A percentile compares a stretch with the other conserved stretches of the same genome.
phyloP scores from a whole-genome alignment of 2,113 vertebrate genomes.

The Phyllostomus hastatus region DNA sequence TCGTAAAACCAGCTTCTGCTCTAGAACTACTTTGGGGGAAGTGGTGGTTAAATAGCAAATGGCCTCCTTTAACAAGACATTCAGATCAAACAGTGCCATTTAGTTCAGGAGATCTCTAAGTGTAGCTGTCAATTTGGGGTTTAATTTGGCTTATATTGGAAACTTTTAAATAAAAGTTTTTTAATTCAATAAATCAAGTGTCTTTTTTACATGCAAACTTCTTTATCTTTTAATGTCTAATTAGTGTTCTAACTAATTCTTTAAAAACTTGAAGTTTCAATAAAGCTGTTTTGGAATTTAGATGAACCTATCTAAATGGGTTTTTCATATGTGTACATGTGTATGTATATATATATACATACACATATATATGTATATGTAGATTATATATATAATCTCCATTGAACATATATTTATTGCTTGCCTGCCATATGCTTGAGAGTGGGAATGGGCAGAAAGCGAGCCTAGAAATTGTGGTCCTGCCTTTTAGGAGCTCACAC shows the following conservation, averaged over 20 bases:
- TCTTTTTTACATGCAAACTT: slow-evolving; percentile 17
- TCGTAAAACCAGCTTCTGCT: slow-evolving; percentile 58
- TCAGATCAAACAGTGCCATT: slow-evolving; percentile 62
- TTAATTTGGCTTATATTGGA: slow-evolving; percentile 68
- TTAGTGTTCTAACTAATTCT: not conserved
- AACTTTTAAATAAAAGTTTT: slow-evolving; percentile 73
- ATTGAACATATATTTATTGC: not conserved
- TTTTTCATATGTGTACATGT: not conserved
- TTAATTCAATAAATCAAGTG: slow-evolving; percentile 62
- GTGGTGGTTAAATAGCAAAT: slow-evolving; percentile 25
- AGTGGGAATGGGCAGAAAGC: not conserved
- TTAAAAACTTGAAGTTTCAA: not conserved
- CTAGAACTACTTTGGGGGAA: slow-evolving; percentile 40
- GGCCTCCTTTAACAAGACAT: slow-evolving; percentile 40
- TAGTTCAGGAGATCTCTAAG: slow-evolving; percentile 57
- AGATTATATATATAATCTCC: not conserved
- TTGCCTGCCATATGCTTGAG: not conserved
- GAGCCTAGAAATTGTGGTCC: not conserved
- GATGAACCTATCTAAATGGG: not conserved
- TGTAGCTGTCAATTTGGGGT: slow-evolving; percentile 57
- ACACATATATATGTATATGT: too few species aligned
- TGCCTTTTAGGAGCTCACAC: not conserved
- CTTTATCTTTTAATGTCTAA: not conserved
- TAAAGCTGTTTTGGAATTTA: slow-evolving; percentile 11
- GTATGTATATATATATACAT: not conserved